These are phyloP conservation scores for Sebastiscus albofasciatus DNA, from an alignment of 2,797 vertebrate genomes.

Conservation along the genomic window DNA sequence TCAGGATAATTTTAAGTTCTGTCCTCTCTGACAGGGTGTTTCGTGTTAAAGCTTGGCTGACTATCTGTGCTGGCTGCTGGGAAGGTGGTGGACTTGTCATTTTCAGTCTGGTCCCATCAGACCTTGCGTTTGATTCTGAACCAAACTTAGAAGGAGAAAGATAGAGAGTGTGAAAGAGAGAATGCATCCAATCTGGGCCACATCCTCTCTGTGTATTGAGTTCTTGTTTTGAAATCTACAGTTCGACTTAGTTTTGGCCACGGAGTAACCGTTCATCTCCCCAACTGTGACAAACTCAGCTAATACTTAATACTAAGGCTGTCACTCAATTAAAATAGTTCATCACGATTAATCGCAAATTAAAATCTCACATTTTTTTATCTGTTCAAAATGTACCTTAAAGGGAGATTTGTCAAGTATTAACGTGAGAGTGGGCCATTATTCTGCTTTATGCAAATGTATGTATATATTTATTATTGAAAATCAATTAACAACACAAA, in stretches of 20 bases:
- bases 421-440: no score
- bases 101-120: neutral
- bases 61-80: conserved; percentile 5
- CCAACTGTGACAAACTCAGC: neutral
- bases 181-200: neutral
- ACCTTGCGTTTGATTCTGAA: neutral
- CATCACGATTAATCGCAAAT: no score
- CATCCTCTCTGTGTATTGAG: neutral
- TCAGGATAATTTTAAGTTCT: conserved; percentile 23
- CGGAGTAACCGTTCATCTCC: neutral
- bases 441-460: no score
- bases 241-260: neutral
- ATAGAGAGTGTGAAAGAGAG: neutral
- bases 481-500: no score
- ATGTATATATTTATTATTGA: no score
- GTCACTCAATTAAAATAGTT: no score
- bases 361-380: no score
- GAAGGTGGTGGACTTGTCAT: conserved; percentile 12
- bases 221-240: neutral
- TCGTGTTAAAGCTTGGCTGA: conserved; percentile 1
- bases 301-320: neutral
- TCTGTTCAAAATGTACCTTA: no score
- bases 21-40: conserved; percentile 8
- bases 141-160: neutral
- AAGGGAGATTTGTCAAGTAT: no score